Evolutionary conservation across 2,888 invertebrate genomes (phyloP), one percentile per base, ranked within the genome.

Genomic region (Athrips mouffetella): DNA sequence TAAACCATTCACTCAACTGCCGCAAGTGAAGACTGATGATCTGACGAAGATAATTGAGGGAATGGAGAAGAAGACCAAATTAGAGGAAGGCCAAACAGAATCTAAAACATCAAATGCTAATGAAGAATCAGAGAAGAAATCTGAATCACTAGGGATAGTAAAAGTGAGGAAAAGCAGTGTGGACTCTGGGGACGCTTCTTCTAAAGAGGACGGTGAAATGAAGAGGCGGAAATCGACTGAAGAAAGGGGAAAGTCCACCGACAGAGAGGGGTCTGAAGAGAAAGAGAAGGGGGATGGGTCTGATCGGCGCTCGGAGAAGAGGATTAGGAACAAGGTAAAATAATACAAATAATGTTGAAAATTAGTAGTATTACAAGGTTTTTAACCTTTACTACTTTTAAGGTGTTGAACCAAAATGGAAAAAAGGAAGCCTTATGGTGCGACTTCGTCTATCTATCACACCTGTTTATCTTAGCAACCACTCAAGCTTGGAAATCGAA

Each of bases 271-370:
- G 2, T 85, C 76, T 16, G 89, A 89, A 39, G 89, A 90, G 40
- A 89, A 89, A 61, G 89, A 90, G 20, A 81, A 78, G 57, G 69
- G 70, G 53, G 89, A 90, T 20, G 80, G 87, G 57, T 77, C 76
- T 50, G 92, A 92, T 55, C 89, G 91, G 11, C 88, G 91, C 45
- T 73, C 89, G 21, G 92, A 92, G 63, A 87, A 91, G 42, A 88
- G 92, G 64, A 92, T 92, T 67, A 88, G 91, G 59, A 92, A 92
- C 75, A 92, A 92, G 89, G 92, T 91, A 75, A 66, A 45, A 18
- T 5, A 18, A 13, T 8, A 41, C 6, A 10, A 13, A 11, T 7
- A 33, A n/a, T n/a, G n/a, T n/a, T n/a, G n/a, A n/a, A n/a, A n/a
- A n/a, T n/a, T n/a, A n/a, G n/a, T n/a, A n/a, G n/a, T n/a, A n/a